Conservation (phyloP, 2,888 invertebrate species). For the Napeogenes sylphis region DNA sequence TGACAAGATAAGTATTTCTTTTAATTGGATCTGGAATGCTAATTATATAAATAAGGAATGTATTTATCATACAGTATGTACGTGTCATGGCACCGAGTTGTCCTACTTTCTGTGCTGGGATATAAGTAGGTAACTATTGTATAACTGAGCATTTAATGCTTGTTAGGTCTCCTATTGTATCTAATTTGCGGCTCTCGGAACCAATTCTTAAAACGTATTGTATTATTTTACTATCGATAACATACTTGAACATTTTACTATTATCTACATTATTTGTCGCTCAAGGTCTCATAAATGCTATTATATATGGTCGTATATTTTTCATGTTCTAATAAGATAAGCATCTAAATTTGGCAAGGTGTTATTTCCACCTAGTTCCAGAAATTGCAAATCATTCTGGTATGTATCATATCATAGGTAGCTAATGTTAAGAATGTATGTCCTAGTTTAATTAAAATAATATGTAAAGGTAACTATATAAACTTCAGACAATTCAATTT, state of each 20-base stretch:
- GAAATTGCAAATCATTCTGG: no score
- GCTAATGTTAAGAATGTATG: no score
- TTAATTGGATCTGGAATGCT: conserved; percentile 41
- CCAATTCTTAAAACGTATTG: not conserved
- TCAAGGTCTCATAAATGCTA: no score
- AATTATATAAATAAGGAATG: conserved; percentile 8
- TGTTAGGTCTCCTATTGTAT: conserved; percentile 1
- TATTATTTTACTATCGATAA: not conserved
- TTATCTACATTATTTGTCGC: no score
- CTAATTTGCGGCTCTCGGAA: not conserved
- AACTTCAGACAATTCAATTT: no score
- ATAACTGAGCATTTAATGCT: not conserved
- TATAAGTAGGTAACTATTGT: not conserved
- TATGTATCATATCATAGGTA: no score
- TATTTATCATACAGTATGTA: conserved; percentile 23
- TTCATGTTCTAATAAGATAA: no score
- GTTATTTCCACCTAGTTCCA: no score
- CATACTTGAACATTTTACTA: not conserved
- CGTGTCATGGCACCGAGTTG: conserved; percentile 49
- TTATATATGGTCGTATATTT: no score
- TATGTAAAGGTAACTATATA: no score
- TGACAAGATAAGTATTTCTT: conserved; percentile 13
- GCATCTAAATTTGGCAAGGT: no score
- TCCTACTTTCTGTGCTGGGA: conserved; percentile 38
- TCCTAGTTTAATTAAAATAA: no score